Evolutionary conservation across 2,888 invertebrate species (phyloP), one percentile per base, ranked within the genome.

Genomic region (Trilocha varians): DNA sequence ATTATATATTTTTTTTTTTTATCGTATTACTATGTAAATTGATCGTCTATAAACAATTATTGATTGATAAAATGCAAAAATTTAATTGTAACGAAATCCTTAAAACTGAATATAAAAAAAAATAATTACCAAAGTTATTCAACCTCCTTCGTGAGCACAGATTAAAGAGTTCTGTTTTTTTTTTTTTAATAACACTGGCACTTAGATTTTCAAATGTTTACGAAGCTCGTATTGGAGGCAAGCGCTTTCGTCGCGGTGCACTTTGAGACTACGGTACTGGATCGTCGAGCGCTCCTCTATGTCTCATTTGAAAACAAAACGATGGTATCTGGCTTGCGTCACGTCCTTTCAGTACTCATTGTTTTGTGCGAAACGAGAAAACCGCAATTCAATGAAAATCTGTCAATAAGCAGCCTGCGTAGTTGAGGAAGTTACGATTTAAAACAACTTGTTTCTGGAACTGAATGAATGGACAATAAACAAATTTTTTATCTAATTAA

Each of bases 241-340:
- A 69, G 74, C 70, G 73, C 55, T 60, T 65, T 63, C 61, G 51
- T 45, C 63, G 68, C 65, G 56, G 55, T 65, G 59, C 68, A 65
- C 66, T 66, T 62, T 58, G 60, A 76, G 70, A 84, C 83, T 82
- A 49, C 61, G 64, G 52, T 59, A 49, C 39, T 47, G 47, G 51
- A 51, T 50, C 61, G 45, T 55, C 52, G 53, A 49, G 53, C 69
- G 66, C 57, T 65, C 74, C 73, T 75, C 75, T 73, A 79, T 67
- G 75, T 70, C 65, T 77, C 70, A 75, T 67, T 68, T 59, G 63
- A 58, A 67, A 65, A 62, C 54, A 57, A 52, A 53, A 44, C 34
- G 51, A 48, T 52, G 68, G 54, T 53, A 71, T 62, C 53, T 52
- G 49, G 46, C 49, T 44, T 48, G 48, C 47, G 50, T 48, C 49